Conservation (phyloP, 2,797 vertebrate genomes). For the Tarsius wallacei region DNA sequence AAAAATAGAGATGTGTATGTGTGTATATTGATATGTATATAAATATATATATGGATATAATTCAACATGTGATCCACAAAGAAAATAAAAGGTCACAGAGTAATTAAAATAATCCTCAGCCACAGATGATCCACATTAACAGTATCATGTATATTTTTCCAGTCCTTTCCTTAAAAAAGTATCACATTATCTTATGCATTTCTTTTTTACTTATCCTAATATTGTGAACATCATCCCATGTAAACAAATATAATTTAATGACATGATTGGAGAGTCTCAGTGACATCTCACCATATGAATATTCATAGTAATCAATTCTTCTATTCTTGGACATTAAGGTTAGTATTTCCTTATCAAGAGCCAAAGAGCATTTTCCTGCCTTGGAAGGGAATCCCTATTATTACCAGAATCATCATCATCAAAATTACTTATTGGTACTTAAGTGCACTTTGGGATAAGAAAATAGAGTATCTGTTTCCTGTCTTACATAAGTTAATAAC, state of each 20-base stretch:
- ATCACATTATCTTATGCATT: not conserved
- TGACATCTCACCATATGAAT: not conserved
- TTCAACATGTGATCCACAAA: not conserved
- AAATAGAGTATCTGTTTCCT: constrained; percentile 10
- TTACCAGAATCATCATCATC: constrained; percentile 4
- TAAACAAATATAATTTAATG: constrained; percentile 41
- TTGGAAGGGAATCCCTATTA: constrained; percentile 14
- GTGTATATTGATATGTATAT: not conserved
- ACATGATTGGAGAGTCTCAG: not conserved
- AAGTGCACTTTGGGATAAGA: not conserved
- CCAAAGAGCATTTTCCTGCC: not conserved
- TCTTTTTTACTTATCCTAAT: not conserved
- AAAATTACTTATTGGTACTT: constrained; percentile 44
- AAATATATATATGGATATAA: too few species aligned
- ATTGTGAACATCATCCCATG: not conserved
- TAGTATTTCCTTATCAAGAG: constrained; percentile 17
- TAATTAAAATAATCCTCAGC: not conserved
- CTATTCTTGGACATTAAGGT: not conserved
- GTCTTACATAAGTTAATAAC: not conserved
- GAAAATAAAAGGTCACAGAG: not conserved
- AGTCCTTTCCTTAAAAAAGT: not conserved
- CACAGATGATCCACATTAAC: not conserved
- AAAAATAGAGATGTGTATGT: not conserved
- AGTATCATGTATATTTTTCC: not conserved
- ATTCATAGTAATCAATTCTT: not conserved